Base-by-base conservation (phyloP, 2,888 invertebrate genomes). In the Cinara cedri region DNA sequence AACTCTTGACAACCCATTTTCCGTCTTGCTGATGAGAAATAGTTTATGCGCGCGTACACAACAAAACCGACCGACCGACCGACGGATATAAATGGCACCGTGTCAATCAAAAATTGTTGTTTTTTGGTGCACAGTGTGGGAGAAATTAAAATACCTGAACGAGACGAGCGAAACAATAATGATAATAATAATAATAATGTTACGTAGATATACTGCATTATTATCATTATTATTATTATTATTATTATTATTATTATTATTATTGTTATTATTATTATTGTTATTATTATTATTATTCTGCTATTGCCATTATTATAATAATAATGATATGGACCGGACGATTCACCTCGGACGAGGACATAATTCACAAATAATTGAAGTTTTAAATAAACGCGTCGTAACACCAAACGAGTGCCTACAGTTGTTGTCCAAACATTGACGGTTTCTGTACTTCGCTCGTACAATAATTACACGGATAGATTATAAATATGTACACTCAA, bases 11-110 rank as follows among this genome's bases (percentile, higher is more conserved):
- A 62, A 57, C 60, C 60, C 60, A 42, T 78, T 78, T 51, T 78
- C 62, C 42, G 24, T 62, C 49, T 78, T 21, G 24, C 66, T 21
- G 68, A 78, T 78, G 68, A 78, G 78, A 70, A 70, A 78, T 74
- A 74, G 74, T 63, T 42, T 63, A 42, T 42, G n/a, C 51, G 49
- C 49, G 21, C 6, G 34, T 34, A 34, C 10, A 19, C 46, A 49
- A 46, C 66, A 21, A 49, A n/a, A 46, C 66, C 49, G 68, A 78
- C 78, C 34, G 21, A 60, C 68, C 34, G 13, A 46, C 66, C 49
- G 68, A 78, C 78, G 49, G 21, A 60, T 78, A 78, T 24, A 70
- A 70, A 78, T 70, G 62, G 49, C 60, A 62, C 42, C 46, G 46
- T 68, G 66, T 76, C 66, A 68, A 76, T 76, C 76, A 78, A 60